These are phyloP conservation scores for Holotrichia oblita DNA, from an alignment of 1,140 invertebrate species.

Conservation along the genomic window DNA sequence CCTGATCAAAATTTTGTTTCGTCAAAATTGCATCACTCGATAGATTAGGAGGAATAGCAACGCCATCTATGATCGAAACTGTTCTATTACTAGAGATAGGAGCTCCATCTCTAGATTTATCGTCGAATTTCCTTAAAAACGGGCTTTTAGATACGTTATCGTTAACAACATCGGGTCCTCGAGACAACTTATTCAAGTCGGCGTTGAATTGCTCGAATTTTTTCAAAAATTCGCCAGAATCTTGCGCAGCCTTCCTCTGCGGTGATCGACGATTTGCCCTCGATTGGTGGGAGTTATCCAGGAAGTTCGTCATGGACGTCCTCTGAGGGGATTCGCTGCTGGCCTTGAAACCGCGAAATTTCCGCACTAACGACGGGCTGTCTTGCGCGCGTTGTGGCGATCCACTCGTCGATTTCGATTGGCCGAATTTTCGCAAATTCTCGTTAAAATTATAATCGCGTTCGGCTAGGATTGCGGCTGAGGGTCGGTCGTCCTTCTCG, in stretches of 20 bases:
- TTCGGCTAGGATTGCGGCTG: not conserved
- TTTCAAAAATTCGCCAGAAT: not conserved
- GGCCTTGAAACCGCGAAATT: not conserved
- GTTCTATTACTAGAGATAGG: too few relatives aligned
- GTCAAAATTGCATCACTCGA: too few relatives aligned
- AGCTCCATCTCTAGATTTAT: not conserved
- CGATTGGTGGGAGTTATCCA: not conserved
- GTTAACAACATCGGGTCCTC: not conserved
- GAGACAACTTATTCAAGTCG: not conserved
- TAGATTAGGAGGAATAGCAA: too few relatives aligned
- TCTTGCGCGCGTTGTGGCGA: not conserved
- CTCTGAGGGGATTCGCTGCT: not conserved
- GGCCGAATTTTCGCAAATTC: not conserved
- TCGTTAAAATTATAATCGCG: constrained; percentile 2
- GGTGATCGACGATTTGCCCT: not conserved
- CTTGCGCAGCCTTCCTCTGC: not conserved
- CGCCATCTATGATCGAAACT: too few relatives aligned
- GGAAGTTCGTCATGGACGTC: not conserved
- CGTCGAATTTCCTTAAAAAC: not conserved
- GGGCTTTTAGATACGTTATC: not conserved
- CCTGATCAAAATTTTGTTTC: too few relatives aligned
- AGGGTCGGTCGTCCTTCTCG: constrained; percentile 23
- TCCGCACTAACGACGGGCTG: not conserved
- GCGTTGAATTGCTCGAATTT: not conserved
- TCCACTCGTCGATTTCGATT: not conserved